A percentile compares a stretch with the other conserved stretches of the same genome.
Evolutionary conservation across 2,888 invertebrate species (phyloP).

Genomic region (Dryocosmus kuriphilus): DNA sequence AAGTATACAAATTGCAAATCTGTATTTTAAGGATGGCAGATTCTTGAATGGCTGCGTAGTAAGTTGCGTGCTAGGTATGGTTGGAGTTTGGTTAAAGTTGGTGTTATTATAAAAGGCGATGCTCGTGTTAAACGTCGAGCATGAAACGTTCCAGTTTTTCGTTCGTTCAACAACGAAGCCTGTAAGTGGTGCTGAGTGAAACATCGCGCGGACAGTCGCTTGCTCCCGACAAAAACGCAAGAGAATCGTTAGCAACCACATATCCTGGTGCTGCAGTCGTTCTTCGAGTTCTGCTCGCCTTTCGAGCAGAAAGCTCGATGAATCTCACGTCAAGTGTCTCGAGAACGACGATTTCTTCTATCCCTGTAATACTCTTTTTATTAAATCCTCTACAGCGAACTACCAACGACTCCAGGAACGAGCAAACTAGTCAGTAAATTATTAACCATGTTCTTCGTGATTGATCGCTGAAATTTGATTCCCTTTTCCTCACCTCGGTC

Average conservation of each 20-base stretch:
- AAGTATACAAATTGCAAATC: too few relatives aligned
- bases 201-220: constrained; percentile 65
- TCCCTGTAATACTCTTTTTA: constrained; percentile 35
- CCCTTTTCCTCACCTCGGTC: background rate
- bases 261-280: constrained; percentile 44
- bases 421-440: constrained; percentile 39
- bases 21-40: background rate
- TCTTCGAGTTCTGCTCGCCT: constrained; percentile 22
- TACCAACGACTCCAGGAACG: constrained; percentile 15
- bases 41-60: background rate
- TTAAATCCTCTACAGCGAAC: constrained; percentile 9
- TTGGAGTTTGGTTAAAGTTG: constrained; percentile 5
- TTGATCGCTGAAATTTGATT: constrained; percentile 21
- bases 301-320: constrained; percentile 28
- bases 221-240: constrained; percentile 63
- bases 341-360: constrained; percentile 36
- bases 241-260: constrained; percentile 64
- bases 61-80: background rate
- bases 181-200: constrained; percentile 64
- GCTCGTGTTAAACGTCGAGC: constrained; percentile 59
- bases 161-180: constrained; percentile 50
- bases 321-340: constrained; percentile 38
- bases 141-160: constrained; percentile 63
- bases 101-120: constrained; percentile 25
- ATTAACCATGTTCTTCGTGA: constrained; percentile 31